Evolutionary conservation across 1,140 invertebrate species (phyloP), one percentile per base, ranked within the genome.

Genomic region (Melanaphis sacchari): DNA sequence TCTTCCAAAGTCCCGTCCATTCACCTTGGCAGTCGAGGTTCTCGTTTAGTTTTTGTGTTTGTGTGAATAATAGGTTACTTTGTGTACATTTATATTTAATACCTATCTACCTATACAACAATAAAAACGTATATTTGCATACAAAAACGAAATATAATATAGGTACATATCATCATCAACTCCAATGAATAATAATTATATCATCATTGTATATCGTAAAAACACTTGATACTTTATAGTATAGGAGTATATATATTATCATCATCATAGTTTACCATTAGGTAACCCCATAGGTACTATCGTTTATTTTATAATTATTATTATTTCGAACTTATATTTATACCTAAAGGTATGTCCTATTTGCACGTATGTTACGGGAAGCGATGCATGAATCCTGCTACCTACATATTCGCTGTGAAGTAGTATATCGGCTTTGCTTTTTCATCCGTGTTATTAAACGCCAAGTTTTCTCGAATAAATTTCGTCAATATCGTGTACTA

Each of bases 401-500:
- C 24, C 24, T 41, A 84, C 38, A 41, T 26, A 84, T 84, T 38
- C 38, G 18, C 36, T 8, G 76, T 22, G 21, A 7, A 52, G 36
- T 52, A 52, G 36, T 52, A 36, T n/a, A 49, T 52, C 46, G n/a
- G n/a, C 88, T 89, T 89, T 89, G 88, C 88, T 89, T 54, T 89
- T 89, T 89, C 88, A 89, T 89, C 88, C 88, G 36, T 89, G 49
- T 89, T 89, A 89, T 89, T 89, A 40, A 89, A 40, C 88, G 36
- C 24, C 36, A 36, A 38, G 49, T 89, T 89, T 52, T 89, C 11
- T 4, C 21, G 88, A 52, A 89, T 89, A 54, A 52, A 89, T 89
- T 89, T 89, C 3, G 22, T n/a, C 21, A 24, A 11, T 15, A 89
- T 54, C n/a, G 31, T 40, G 22, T 43, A 85, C 24, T 88, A 54